These are phyloP conservation scores for Chaenocephalus aceratus DNA, from an alignment of 2,113 vertebrate genomes.

Conservation along the genomic window DNA sequence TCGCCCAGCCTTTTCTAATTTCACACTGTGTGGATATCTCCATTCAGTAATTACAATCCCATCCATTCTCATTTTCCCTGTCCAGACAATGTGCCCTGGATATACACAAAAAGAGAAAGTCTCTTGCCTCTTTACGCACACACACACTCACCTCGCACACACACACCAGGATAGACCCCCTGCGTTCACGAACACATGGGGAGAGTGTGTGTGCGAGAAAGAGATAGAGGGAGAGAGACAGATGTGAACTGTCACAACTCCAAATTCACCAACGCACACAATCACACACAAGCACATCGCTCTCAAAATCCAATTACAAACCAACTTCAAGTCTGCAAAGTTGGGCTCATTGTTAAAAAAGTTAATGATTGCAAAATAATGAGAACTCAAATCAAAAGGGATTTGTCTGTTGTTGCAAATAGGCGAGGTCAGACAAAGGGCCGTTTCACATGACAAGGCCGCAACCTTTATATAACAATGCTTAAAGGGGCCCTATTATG, in stretches of 20 bases:
- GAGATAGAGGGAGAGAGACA: conserved; percentile 56
- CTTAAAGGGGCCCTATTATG: no score
- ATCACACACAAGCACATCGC: conserved; percentile 55
- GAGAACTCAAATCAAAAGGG: conserved; percentile 18
- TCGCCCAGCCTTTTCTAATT: conserved; percentile 81
- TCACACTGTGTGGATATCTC: conserved; percentile 85
- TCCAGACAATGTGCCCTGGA: conserved; percentile 77
- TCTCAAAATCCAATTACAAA: conserved; percentile 76
- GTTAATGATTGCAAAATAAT: conserved; percentile 66
- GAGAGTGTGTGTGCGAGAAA: conserved; percentile 17
- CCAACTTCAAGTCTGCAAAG: conserved; percentile 47
- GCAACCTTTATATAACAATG: neutral
- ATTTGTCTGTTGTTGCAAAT: conserved; percentile 13
- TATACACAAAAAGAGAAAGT: conserved; percentile 53
- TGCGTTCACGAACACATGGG: conserved; percentile 33
- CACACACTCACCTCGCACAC: conserved; percentile 32
- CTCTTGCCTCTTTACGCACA: conserved; percentile 47
- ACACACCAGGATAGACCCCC: conserved; percentile 35
- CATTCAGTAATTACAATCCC: conserved; percentile 82
- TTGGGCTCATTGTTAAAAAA: conserved; percentile 58
- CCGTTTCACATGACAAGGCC: neutral
- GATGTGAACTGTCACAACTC: conserved; percentile 68
- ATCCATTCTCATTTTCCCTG: conserved; percentile 81
- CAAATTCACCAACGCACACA: conserved; percentile 55
- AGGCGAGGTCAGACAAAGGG: neutral